A percentile compares a stretch with the other conserved stretches of the same genome.
Evolutionary conservation across 2,888 invertebrate species (phyloP).

Genomic region (Drosophila gaucha): DNA sequence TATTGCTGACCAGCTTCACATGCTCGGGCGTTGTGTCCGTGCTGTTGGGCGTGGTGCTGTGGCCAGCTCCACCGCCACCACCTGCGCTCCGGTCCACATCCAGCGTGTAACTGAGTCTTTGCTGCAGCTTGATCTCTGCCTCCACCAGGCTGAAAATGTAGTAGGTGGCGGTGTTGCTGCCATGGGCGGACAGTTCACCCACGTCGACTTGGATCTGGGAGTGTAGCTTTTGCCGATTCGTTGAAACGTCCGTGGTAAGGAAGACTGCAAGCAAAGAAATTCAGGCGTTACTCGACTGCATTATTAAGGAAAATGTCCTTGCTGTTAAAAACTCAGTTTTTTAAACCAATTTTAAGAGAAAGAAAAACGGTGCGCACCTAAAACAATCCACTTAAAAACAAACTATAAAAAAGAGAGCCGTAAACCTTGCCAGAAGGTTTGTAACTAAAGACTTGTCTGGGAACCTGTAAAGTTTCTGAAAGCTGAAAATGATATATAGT

Average conservation of each 20-base stretch:
- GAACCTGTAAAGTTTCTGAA: no score
- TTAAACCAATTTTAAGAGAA: no score
- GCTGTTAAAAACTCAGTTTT: no score
- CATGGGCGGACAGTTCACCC: conserved; percentile 82
- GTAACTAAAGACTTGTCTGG: no score
- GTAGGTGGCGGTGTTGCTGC: conserved; percentile 81
- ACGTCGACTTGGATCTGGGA: conserved; percentile 84
- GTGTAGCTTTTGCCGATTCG: conserved; percentile 86
- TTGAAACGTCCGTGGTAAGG: conserved; percentile 85
- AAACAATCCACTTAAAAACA: no score
- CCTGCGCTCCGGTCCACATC: conserved; percentile 73
- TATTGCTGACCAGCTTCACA: conserved; percentile 48
- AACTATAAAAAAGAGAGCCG: no score
- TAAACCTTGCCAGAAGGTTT: no score
- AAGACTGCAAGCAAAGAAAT: conserved; percentile 85
- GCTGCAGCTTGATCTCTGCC: conserved; percentile 81
- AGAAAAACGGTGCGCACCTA: no score
- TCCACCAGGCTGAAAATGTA: conserved; percentile 84
- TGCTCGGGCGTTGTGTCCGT: conserved; percentile 81
- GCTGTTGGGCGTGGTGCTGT: conserved; percentile 63
- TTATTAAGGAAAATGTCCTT: no score
- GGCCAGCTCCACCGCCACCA: conserved; percentile 21
- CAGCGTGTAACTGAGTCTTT: conserved; percentile 82
- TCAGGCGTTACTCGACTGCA: no score
- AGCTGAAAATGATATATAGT: no score